Conservation (phyloP, 2,113 vertebrate genomes). For the Pristiophorus japonicus region DNA sequence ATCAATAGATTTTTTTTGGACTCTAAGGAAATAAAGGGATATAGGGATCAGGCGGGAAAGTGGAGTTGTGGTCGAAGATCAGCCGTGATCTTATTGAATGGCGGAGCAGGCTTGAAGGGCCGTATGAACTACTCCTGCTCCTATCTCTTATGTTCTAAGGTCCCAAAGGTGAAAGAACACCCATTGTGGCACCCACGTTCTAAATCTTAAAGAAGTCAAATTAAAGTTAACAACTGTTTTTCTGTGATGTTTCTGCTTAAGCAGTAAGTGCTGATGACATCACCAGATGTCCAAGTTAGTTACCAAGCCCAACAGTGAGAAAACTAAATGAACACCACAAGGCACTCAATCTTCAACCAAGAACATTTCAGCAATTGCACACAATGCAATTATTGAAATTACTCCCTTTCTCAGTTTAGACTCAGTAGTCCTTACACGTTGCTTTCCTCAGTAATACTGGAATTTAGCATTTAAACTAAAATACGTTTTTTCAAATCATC, state of each 20-base stretch:
- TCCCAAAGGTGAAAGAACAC: neutral
- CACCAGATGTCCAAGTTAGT: neutral
- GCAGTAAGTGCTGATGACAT: neutral
- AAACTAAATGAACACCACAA: neutral
- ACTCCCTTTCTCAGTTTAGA: conserved; percentile 5
- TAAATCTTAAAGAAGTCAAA: neutral
- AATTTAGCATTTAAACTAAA: neutral
- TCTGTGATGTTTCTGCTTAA: neutral
- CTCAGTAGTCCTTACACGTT: neutral
- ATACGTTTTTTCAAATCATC: neutral
- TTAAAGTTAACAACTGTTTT: neutral
- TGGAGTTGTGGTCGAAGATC: too few relatives aligned
- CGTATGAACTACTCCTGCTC: too few relatives aligned
- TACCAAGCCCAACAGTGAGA: neutral
- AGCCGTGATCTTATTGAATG: too few relatives aligned
- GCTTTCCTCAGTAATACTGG: neutral
- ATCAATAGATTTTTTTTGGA: too few relatives aligned
- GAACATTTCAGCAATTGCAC: neutral
- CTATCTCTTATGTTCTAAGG: too few relatives aligned
- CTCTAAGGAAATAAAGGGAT: too few relatives aligned
- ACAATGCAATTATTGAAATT: neutral
- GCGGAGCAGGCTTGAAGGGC: too few relatives aligned
- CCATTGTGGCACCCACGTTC: neutral
- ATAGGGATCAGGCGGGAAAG: too few relatives aligned
- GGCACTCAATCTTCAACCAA: neutral